A percentile compares a stretch with the other conserved stretches of the same genome.
These are phyloP conservation scores for Girardinus metallicus DNA, from an alignment of 2,797 vertebrate genomes.

Conservation along the genomic window DNA sequence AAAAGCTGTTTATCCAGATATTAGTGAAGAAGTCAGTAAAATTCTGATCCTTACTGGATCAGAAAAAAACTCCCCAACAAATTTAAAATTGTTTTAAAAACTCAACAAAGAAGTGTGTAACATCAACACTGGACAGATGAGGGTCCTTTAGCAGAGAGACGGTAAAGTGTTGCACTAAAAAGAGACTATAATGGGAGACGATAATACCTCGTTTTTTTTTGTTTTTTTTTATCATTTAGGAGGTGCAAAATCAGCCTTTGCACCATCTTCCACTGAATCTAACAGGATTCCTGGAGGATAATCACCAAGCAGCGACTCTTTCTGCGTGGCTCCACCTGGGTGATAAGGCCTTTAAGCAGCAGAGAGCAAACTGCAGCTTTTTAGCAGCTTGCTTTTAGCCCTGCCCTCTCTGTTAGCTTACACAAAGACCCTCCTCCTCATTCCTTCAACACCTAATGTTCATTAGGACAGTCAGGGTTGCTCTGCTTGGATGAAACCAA, in stretches of 20 bases:
- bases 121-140: not conserved
- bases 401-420: constrained; percentile 12
- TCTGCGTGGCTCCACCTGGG: not conserved
- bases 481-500: constrained; percentile 36
- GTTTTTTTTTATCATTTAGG: too few species aligned
- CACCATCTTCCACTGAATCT: not conserved
- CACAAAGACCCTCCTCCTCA: not conserved
- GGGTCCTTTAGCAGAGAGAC: too few species aligned
- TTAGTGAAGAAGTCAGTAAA: not conserved
- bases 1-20: not conserved
- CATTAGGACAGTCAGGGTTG: constrained; percentile 18
- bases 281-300: not conserved
- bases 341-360: constrained; percentile 22
- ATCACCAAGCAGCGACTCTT: not conserved
- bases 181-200: too few species aligned
- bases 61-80: not conserved
- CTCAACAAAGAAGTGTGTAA: not conserved
- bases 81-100: not conserved
- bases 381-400: constrained; percentile 42
- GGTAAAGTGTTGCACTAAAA: too few species aligned
- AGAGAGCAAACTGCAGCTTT: constrained; percentile 25
- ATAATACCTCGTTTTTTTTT: too few species aligned
- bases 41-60: not conserved
- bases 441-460: constrained; percentile 34
- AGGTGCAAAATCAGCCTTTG: too few species aligned